These are phyloP conservation scores for Eciton burchellii DNA, from an alignment of 1,140 invertebrate species.

Conservation along the genomic window DNA sequence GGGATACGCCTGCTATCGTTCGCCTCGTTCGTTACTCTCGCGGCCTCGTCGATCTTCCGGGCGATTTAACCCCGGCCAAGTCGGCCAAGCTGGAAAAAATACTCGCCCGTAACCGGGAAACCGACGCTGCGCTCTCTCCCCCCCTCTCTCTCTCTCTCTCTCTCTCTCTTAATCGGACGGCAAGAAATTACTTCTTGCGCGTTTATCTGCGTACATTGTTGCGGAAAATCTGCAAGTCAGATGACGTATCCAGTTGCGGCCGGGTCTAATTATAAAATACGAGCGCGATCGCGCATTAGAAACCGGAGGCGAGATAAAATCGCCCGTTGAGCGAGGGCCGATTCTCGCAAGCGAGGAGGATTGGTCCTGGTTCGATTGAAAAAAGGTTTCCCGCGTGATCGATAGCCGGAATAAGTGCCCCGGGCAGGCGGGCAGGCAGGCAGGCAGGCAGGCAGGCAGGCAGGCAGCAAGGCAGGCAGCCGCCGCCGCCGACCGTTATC, in stretches of 20 bases:
- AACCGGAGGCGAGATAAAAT: background rate
- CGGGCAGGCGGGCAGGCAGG: background rate
- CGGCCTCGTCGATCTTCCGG: slow-evolving; percentile 55
- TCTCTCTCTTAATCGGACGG: background rate
- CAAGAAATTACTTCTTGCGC: background rate
- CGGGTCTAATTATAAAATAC: background rate
- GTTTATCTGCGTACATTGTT: background rate
- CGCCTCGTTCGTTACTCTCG: slow-evolving; percentile 63
- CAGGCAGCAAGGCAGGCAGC: too few relatives aligned
- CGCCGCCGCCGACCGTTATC: slow-evolving; percentile 65
- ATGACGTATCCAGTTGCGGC: background rate
- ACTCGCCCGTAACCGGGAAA: slow-evolving; percentile 53
- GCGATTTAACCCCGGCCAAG: slow-evolving; percentile 58
- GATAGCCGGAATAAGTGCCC: slow-evolving; percentile 35
- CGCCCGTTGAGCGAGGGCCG: background rate
- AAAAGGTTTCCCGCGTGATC: slow-evolving; percentile 27
- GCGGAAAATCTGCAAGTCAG: background rate
- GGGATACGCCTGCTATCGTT: slow-evolving; percentile 65
- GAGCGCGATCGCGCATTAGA: background rate
- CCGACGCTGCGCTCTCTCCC: slow-evolving; percentile 36
- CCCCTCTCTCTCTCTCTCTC: slow-evolving; percentile 31
- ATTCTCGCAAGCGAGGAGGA: slow-evolving; percentile 18
- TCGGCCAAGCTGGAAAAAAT: slow-evolving; percentile 52
- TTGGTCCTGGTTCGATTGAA: slow-evolving; percentile 2
- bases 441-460: too few relatives aligned